phyloP scores from a whole-genome alignment of 2,797 vertebrate species.

The Fringilla coelebs region DNA sequence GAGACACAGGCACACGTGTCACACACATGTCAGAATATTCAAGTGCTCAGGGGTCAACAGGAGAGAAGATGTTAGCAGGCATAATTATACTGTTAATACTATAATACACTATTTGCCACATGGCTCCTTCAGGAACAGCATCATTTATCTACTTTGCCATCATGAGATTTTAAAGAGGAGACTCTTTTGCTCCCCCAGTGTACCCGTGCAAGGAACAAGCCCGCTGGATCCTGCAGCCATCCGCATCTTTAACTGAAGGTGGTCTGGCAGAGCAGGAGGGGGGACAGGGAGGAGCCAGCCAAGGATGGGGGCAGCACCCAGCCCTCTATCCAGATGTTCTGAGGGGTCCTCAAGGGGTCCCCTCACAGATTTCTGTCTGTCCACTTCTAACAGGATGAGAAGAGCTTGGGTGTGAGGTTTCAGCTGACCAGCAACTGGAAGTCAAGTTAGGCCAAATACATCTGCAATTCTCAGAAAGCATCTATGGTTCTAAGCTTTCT shows the following conservation, averaged over 20 bases:
- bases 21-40: not conserved
- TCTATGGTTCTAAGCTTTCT: not conserved
- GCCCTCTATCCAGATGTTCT: not conserved
- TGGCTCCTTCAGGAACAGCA: not conserved
- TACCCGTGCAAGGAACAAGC: not conserved
- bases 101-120: not conserved
- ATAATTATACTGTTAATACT: not conserved
- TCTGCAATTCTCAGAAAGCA: not conserved
- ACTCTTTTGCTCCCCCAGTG: rapidly evolving
- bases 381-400: rapidly evolving
- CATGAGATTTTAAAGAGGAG: not conserved
- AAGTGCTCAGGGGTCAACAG: not conserved
- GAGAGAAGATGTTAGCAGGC: not conserved
- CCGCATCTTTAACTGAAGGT: not conserved
- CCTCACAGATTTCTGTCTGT: not conserved
- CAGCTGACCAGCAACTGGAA: not conserved
- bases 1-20: not conserved
- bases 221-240: not conserved
- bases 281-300: not conserved
- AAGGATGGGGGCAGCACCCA: not conserved
- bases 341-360: not conserved
- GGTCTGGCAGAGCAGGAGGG: not conserved
- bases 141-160: not conserved
- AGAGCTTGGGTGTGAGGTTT: not conserved
- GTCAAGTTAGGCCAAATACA: not conserved